Conservation (phyloP, 1,140 invertebrate species). For the Nasonia vitripennis region DNA sequence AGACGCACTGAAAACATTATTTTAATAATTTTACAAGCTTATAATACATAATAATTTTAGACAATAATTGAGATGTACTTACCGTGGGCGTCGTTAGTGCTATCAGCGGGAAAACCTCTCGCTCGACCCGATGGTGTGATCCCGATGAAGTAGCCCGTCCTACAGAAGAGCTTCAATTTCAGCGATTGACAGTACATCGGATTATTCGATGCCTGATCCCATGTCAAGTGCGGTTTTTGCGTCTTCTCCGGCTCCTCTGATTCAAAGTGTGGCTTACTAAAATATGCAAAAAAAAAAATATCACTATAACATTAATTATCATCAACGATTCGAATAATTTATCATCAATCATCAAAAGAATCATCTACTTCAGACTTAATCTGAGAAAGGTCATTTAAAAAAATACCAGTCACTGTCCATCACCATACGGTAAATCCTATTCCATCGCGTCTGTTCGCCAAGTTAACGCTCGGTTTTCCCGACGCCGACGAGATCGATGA, state of each 20-base stretch:
- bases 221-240: conserved; percentile 54
- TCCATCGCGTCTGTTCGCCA: too few species aligned
- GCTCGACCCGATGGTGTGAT: conserved; percentile 76
- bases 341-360: too few species aligned
- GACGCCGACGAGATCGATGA: background rate
- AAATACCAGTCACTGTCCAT: too few species aligned
- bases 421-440: too few species aligned
- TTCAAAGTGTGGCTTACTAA: background rate
- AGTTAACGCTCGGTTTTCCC: background rate
- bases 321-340: too few species aligned
- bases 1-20: conserved; percentile 74
- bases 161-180: conserved; percentile 76
- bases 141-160: conserved; percentile 77
- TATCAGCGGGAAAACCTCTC: conserved; percentile 69
- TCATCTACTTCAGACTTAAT: too few species aligned
- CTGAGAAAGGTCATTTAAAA: too few species aligned
- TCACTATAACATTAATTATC: too few species aligned
- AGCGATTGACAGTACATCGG: conserved; percentile 59
- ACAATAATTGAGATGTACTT: background rate
- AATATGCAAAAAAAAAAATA: background rate
- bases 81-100: conserved; percentile 77
- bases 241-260: conserved; percentile 7
- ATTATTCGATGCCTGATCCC: conserved; percentile 63
- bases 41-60: background rate
- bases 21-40: conserved; percentile 23